Evolutionary conservation across 1,140 invertebrate species (phyloP), one percentile per base, ranked within the genome.

Genomic region (Lethrus apterus): DNA sequence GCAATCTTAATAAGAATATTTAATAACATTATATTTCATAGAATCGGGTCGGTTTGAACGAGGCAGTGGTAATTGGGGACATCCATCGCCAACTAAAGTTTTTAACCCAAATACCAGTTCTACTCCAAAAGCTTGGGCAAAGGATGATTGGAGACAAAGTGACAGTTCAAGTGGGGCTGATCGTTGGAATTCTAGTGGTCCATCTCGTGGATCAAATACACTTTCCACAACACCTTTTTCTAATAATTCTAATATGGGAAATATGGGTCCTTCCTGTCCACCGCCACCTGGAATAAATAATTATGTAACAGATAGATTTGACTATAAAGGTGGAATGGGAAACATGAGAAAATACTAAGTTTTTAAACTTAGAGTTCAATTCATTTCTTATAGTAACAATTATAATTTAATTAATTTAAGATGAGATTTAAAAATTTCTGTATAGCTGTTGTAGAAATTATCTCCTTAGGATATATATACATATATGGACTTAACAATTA

Each of bases 231-330:
- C 18, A n/a, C n/a, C 44, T 9, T 55, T 55, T 34, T 48, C 51
- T 23, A 48, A 40, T 20, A 54, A 44, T 26, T 33, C 56, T n/a
- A 49, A 49, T 31, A 48, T 58, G 34, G 23, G 19, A 14, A 54
- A 48, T 42, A 36, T 60, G 43, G 48, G 31, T 1, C 57, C 60
- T 2, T 36, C 53, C 4, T 64, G 62, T 44, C 62, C 62, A 11
- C 60, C 62, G 17, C 62, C 62, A 7, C 62, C 62, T 10, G 59
- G 58, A 7, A 57, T 63, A n/a, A 63, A 59, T 32, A 61, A 43
- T 41, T 64, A 64, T 35, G 40, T 54, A 23, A 51, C 52, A 20
- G 50, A 55, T 24, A 41, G 60, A 29, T 62, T 58, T 35, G 58
- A 63, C 18, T 59, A 56, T 42, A 58, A 58, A 29, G 54, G 55